Percentiles rank a stretch among this genome's conserved stretches.
Conservation (phyloP, 2,888 invertebrate genomes). For the Catocala sponsa region DNA sequence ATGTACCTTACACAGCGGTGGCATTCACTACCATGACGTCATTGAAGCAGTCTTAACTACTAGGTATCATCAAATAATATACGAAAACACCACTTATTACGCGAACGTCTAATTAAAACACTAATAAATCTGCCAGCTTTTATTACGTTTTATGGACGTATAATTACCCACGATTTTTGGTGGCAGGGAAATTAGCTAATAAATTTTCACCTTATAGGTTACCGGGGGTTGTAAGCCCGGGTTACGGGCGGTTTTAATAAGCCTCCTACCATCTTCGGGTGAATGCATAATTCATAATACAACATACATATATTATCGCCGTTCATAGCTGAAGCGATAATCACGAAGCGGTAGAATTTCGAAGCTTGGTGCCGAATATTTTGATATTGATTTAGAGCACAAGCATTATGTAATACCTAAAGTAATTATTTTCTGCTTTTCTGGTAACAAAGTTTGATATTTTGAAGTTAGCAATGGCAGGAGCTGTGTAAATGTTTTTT, state of each 20-base stretch:
- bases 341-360: constrained; percentile 16
- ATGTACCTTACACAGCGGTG: no score
- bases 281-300: constrained; percentile 51
- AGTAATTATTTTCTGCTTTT: background rate
- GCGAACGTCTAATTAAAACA: constrained; percentile 29
- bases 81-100: constrained; percentile 13
- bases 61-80: constrained; percentile 1
- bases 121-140: constrained; percentile 43
- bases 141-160: constrained; percentile 41
- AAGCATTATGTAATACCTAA: background rate
- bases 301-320: constrained; percentile 33
- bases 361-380: constrained; percentile 1
- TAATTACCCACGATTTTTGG: constrained; percentile 44
- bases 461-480: constrained; percentile 5
- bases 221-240: constrained; percentile 32
- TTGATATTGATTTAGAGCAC: background rate
- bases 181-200: constrained; percentile 46
- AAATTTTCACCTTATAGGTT: constrained; percentile 49
- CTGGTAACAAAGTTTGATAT: background rate
- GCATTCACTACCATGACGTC: no score
- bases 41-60: no score
- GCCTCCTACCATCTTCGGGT: constrained; percentile 24
- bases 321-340: constrained; percentile 35
- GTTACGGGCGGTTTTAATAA: constrained; percentile 45
- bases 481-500: background rate